Evolutionary conservation across 1,140 invertebrate genomes (phyloP).

Genomic region (Ganaspis sp.): DNA sequence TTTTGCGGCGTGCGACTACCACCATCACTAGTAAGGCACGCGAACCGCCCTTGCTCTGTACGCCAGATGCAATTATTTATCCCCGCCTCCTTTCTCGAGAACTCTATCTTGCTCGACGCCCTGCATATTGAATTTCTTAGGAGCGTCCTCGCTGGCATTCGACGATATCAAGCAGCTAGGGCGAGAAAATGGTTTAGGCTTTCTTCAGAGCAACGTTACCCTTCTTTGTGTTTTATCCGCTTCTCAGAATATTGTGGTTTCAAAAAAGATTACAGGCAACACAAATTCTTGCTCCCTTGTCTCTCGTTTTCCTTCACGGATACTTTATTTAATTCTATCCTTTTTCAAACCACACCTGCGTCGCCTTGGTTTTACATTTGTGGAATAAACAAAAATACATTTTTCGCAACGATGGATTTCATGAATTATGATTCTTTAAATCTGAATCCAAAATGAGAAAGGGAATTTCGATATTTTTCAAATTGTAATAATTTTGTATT

Average conservation of each 20-base stretch:
- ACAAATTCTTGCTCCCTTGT: not conserved
- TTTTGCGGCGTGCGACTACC: slow-evolving; percentile 57
- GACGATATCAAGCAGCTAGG: not conserved
- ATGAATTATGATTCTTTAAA: too few species aligned
- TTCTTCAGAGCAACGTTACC: not conserved
- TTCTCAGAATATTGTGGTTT: not conserved
- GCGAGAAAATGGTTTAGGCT: slow-evolving; percentile 22
- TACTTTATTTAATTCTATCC: not conserved
- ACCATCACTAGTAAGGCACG: slow-evolving; percentile 48
- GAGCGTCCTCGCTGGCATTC: slow-evolving; percentile 27
- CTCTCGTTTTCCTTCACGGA: not conserved
- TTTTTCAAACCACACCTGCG: not conserved
- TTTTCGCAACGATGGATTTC: too few species aligned
- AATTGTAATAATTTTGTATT: too few species aligned
- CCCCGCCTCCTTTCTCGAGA: slow-evolving; percentile 40
- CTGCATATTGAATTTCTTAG: slow-evolving; percentile 54
- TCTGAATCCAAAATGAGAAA: too few species aligned
- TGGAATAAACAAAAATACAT: not conserved
- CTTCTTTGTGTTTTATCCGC: slow-evolving; percentile 3
- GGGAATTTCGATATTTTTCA: too few species aligned
- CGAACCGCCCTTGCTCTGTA: slow-evolving; percentile 44
- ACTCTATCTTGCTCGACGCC: slow-evolving; percentile 53
- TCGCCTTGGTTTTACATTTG: not conserved
- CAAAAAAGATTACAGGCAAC: not conserved
- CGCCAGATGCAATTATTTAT: slow-evolving; percentile 55